Conservation (phyloP, 2,888 invertebrate species). For the Lasioglossum calceatum region DNA sequence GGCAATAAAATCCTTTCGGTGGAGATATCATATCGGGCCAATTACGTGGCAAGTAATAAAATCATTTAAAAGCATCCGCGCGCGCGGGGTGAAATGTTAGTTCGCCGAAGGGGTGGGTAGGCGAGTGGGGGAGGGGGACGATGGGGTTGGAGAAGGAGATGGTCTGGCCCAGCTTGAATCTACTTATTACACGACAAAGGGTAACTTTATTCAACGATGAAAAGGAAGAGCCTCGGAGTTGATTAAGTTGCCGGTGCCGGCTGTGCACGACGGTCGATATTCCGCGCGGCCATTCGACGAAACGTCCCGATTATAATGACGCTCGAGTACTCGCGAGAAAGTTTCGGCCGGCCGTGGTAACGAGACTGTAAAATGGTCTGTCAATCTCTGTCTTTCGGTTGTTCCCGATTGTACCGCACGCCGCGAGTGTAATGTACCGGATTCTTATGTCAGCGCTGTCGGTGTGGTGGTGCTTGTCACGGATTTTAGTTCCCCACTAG, state of each 20-base stretch:
- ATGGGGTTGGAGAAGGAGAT: not conserved
- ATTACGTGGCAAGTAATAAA: slow-evolving; percentile 48
- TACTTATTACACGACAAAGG: slow-evolving; percentile 69
- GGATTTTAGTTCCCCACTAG: not conserved
- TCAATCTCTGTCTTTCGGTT: slow-evolving; percentile 40
- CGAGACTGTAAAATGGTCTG: slow-evolving; percentile 50
- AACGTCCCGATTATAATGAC: slow-evolving; percentile 59
- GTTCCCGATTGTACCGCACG: not conserved
- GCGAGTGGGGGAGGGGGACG: not conserved
- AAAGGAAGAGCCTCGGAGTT: slow-evolving; percentile 61
- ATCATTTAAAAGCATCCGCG: slow-evolving; percentile 48
- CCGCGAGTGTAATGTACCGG: not conserved
- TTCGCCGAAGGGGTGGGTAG: not conserved
- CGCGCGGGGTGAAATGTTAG: slow-evolving; percentile 1
- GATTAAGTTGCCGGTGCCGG: slow-evolving; percentile 56
- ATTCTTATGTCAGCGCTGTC: not conserved
- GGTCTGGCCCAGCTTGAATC: slow-evolving; percentile 50
- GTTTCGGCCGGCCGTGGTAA: slow-evolving; percentile 32
- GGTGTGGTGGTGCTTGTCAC: slow-evolving; percentile 10
- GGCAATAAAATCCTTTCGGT: slow-evolving; percentile 25
- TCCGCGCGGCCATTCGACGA: slow-evolving; percentile 50
- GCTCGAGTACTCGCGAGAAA: slow-evolving; percentile 52
- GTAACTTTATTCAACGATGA: slow-evolving; percentile 67
- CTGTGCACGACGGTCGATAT: slow-evolving; percentile 57
- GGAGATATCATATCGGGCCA: slow-evolving; percentile 44